A percentile compares a stretch with the other conserved stretches of the same genome.
Evolutionary conservation across 2,888 invertebrate species (phyloP).

Genomic region (Octodonta nipae): DNA sequence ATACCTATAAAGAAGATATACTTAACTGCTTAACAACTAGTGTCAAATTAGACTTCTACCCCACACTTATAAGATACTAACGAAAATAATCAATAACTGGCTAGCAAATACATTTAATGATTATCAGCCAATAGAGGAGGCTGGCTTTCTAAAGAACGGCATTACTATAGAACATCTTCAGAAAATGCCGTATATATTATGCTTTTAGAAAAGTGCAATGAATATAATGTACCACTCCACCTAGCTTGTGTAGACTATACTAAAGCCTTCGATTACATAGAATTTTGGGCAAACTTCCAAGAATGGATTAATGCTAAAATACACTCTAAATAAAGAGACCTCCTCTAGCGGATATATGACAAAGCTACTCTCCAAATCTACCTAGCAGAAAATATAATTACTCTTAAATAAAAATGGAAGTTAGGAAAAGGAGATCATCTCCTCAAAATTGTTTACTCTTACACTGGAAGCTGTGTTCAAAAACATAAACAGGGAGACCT

Average conservation of each 20-base stretch:
- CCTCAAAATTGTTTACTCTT: background rate
- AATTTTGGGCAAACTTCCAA: conserved; percentile 1
- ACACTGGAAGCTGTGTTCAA: too few relatives aligned
- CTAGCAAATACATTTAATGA: background rate
- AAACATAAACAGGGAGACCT: too few relatives aligned
- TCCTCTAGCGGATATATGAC: conserved; percentile 1
- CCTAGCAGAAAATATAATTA: background rate
- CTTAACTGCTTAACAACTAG: background rate
- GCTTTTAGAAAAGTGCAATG: background rate
- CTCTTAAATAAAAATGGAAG: background rate
- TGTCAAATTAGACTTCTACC: background rate
- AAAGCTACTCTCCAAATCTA: background rate
- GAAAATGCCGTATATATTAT: too few relatives aligned
- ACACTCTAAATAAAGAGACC: background rate
- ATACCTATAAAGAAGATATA: background rate
- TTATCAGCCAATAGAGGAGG: background rate
- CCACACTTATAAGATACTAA: background rate
- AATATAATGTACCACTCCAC: conserved; percentile 1
- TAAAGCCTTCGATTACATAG: background rate
- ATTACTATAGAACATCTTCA: conserved; percentile 1
- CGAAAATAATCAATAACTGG: background rate
- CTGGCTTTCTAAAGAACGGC: background rate
- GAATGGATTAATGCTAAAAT: background rate
- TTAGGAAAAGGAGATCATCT: background rate
- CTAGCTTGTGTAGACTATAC: background rate